Conservation (phyloP, 1,140 invertebrate genomes). For the Arion vulgaris region DNA sequence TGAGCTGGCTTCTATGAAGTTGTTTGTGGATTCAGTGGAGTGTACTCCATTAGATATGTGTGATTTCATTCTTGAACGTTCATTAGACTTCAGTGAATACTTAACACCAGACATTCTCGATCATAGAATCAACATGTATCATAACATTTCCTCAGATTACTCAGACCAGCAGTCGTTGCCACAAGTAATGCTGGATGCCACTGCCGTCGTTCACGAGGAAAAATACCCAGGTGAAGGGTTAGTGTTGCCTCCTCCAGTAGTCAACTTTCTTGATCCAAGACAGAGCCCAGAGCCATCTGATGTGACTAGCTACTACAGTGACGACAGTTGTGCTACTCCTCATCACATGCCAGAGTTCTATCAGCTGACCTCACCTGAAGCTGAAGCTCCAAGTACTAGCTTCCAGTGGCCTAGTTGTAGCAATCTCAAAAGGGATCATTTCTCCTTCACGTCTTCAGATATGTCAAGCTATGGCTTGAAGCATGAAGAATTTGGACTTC, state of each 20-base stretch:
- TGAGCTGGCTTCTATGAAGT: constrained; percentile 34
- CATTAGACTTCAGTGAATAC: constrained; percentile 23
- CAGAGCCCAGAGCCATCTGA: constrained; percentile 28
- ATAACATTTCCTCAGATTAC: constrained; percentile 35
- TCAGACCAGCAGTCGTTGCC: constrained; percentile 16
- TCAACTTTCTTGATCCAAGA: constrained; percentile 22
- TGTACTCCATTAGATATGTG: constrained; percentile 15
- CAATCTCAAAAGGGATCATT: constrained; percentile 7
- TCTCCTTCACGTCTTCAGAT: neutral
- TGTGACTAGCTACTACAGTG: constrained; percentile 32
- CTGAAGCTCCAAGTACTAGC: constrained; percentile 2
- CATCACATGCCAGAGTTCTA: constrained; percentile 31
- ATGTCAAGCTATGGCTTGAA: neutral
- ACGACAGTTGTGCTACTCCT: constrained; percentile 13
- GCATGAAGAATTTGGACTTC: constrained; percentile 14
- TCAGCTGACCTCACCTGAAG: constrained; percentile 29
- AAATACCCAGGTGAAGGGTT: constrained; percentile 25
- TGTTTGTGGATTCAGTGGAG: constrained; percentile 29
- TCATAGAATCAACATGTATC: constrained; percentile 29
- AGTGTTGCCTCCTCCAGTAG: constrained; percentile 21
- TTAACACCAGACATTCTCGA: constrained; percentile 11
- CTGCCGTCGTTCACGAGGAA: constrained; percentile 27
- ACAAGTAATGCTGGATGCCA: constrained; percentile 28
- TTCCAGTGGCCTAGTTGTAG: constrained; percentile 23
- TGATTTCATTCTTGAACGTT: constrained; percentile 11